These are phyloP conservation scores for Brachypteracias leptosomus DNA, from an alignment of 2,113 vertebrate species.

Conservation along the genomic window DNA sequence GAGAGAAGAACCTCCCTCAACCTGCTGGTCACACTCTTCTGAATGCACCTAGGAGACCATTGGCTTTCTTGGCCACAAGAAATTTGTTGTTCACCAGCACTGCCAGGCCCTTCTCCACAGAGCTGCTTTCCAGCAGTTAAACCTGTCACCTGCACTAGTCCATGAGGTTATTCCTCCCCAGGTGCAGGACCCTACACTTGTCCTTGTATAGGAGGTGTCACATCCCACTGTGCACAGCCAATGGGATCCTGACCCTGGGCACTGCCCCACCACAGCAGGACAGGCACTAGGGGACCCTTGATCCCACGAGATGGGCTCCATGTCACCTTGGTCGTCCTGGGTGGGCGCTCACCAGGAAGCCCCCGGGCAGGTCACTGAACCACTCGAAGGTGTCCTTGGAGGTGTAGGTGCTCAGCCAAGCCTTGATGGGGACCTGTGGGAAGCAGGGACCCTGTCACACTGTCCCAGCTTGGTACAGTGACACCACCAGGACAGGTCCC, in stretches of 20 bases:
- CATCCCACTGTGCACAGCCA: neutral
- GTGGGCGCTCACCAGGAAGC: constrained; percentile 76
- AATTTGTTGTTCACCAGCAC: neutral
- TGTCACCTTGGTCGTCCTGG: neutral
- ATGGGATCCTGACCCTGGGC: neutral
- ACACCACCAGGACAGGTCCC: neutral
- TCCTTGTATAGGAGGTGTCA: neutral
- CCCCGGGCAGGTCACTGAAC: constrained; percentile 81
- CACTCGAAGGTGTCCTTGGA: constrained; percentile 77
- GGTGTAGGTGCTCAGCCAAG: constrained; percentile 78
- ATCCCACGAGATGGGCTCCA: neutral
- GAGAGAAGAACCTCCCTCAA: neutral
- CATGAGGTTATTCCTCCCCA: too few relatives aligned
- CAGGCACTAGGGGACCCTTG: neutral
- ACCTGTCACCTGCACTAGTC: too few relatives aligned
- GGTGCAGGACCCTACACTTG: neutral
- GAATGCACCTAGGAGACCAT: neutral
- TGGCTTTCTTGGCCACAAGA: too few relatives aligned
- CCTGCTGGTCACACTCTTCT: neutral
- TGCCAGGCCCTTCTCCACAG: neutral
- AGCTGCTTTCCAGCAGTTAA: neutral
- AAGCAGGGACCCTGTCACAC: accelerated
- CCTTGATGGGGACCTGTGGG: constrained; percentile 78
- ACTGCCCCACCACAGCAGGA: neutral
- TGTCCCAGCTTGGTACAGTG: neutral